These are phyloP conservation scores for Unio pictorum DNA, from an alignment of 2,888 invertebrate species.

Conservation along the genomic window DNA sequence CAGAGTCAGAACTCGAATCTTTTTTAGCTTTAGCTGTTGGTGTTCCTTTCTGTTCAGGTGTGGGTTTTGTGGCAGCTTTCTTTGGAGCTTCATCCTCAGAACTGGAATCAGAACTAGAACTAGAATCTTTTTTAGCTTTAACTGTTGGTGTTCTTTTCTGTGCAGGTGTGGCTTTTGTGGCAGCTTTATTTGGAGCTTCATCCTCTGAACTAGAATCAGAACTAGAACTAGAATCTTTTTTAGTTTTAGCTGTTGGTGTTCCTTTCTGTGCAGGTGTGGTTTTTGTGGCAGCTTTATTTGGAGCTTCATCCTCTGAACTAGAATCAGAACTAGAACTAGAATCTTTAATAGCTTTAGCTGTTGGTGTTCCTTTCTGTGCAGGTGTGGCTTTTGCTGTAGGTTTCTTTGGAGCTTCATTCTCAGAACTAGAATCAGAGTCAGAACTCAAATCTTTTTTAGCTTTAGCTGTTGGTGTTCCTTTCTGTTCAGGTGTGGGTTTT, in stretches of 20 bases:
- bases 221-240: slow-evolving; percentile 15
- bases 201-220: slow-evolving; percentile 25
- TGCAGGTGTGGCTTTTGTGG: slow-evolving; percentile 6
- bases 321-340: slow-evolving; percentile 21
- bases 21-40: not conserved
- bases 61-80: slow-evolving; percentile 2
- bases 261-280: slow-evolving; percentile 24
- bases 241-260: slow-evolving; percentile 14
- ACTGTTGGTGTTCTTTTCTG: slow-evolving; percentile 20
- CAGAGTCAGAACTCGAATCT: slow-evolving; percentile 6
- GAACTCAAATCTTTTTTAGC: too few species aligned
- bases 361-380: slow-evolving; percentile 12
- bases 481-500: slow-evolving; percentile 12
- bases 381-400: slow-evolving; percentile 6
- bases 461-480: slow-evolving; percentile 11
- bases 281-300: slow-evolving; percentile 2
- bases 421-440: slow-evolving; percentile 33
- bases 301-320: slow-evolving; percentile 14
- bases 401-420: slow-evolving; percentile 16
- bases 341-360: slow-evolving; percentile 12
- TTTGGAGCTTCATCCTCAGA: slow-evolving; percentile 24
- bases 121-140: too few species aligned
- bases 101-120: slow-evolving; percentile 10
- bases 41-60: slow-evolving; percentile 6
- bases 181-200: slow-evolving; percentile 5